Evolutionary conservation across 1,140 invertebrate species (phyloP), one percentile per base, ranked within the genome.

Genomic region (Drosophila paulistorum): DNA sequence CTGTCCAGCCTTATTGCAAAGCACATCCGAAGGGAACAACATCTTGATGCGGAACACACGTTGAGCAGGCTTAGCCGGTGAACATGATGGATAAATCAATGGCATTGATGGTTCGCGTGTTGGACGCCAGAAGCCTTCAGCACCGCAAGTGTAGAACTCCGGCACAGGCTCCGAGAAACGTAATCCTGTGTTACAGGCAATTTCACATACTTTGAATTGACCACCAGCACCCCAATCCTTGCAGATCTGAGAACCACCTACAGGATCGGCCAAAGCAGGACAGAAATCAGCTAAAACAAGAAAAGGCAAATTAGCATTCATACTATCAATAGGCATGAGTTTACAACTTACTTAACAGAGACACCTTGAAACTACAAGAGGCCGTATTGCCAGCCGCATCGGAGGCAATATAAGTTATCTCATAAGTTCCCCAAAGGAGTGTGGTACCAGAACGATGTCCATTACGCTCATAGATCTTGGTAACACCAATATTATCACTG

Each of bases 71-170:
- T 96, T 95, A 3, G 97, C 94, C 63, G 95, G 94, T 82, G 97
- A 97, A 91, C 97, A 98, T 79, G 97, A 96, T 41, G 98, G 97
- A 91, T 98, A 98, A 2, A 98, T 93, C 68, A 98, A 92, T 11
- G 97, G 96, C 72, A 96, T 93, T 33, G 93, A 94, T 9, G 97
- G 96, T 87, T 97, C 94, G 23, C 93, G 94, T 2, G 96, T 97
- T 23, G 98, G 98, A 75, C 97, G 94, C 98, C 98, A 99, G 92
- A 98, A 98, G 41, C 98, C 98, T 95, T 99, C 98, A 64, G 97
- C 97, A 13, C 97, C 98, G 91, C 98, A 99, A 6, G 98, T 98
- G 89, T 98, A 99, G 93, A 99, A 99, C 77, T 97, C 96, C 0
- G 98, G 97, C 37, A 98, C 96, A 55, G 95, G 94, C 91, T 98